Base-by-base conservation (phyloP, 2,888 invertebrate species). In the Polydrusus cervinus region DNA sequence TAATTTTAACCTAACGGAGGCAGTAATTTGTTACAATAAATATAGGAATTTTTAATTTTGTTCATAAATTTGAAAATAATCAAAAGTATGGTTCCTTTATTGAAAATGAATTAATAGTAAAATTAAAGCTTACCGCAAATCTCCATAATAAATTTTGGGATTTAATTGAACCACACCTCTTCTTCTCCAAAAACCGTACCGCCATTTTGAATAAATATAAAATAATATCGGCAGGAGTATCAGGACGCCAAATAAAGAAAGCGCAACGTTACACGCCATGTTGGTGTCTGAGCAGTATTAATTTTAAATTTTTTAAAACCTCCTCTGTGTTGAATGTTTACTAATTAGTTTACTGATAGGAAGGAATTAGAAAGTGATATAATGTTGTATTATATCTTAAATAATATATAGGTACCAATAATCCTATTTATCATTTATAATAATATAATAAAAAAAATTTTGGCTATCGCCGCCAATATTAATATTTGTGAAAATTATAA, bases 61-160 rank as follows among this genome's bases (percentile, higher is more conserved):
- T n/a, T n/a, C n/a, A n/a, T n/a, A n/a, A n/a, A n/a, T n/a, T n/a
- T n/a, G n/a, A n/a, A n/a, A n/a, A n/a, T n/a, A n/a, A n/a, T n/a
- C n/a, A n/a, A n/a, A n/a, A n/a, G n/a, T n/a, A n/a, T n/a, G n/a
- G n/a, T n/a, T n/a, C n/a, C n/a, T n/a, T n/a, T n/a, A n/a, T n/a
- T n/a, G n/a, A n/a, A n/a, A 5, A 25, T 25, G 5, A 25, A 3
- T 25, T 25, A 25, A 25, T 25, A 25, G 5, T 25, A 25, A 25
- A 25, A 25, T 25, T 25, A 34, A n/a, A n/a, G n/a, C 34, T 67
- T 49, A 67, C 66, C 61, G 34, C 18, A 73, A 49, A 43, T 76
- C 43, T 30, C 77, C 77, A 53, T 74, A 74, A 20, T 65, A 68
- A 64, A 77, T 64, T n/a, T 77, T 64, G 6, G 74, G 74, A 25